A percentile compares a stretch with the other conserved stretches of the same genome.
Evolutionary conservation across 2,113 vertebrate species (phyloP).

Genomic region (Corvus hawaiiensis): DNA sequence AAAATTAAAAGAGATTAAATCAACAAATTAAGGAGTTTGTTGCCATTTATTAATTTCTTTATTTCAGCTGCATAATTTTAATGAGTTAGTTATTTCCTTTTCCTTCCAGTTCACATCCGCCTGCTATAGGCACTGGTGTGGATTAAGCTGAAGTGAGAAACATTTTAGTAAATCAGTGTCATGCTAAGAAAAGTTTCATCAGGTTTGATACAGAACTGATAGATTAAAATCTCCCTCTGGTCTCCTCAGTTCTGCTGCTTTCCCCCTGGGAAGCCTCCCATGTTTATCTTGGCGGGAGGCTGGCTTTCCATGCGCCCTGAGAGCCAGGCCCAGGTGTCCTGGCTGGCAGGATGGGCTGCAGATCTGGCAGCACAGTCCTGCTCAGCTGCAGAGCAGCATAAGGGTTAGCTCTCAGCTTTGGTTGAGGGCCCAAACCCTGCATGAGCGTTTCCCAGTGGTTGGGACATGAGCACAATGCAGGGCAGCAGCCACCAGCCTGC

Average conservation of each 20-base stretch:
- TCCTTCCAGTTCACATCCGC: neutral
- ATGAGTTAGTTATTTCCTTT: neutral
- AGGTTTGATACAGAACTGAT: neutral
- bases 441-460: neutral
- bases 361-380: neutral
- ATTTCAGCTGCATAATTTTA: neutral
- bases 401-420: neutral
- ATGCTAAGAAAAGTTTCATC: neutral
- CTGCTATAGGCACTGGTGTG: neutral
- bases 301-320: neutral
- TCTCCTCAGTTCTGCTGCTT: neutral
- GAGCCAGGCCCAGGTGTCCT: rapidly evolving
- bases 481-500: neutral
- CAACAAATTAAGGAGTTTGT: neutral
- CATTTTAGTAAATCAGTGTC: neutral
- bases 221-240: neutral
- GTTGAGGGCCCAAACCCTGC: neutral
- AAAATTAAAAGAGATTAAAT: neutral
- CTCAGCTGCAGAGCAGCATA: rapidly evolving
- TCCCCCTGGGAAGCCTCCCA: rapidly evolving
- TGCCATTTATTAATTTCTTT: neutral
- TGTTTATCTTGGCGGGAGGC: rapidly evolving
- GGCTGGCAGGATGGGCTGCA: neutral
- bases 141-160: neutral
- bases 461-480: neutral